A percentile compares a stretch with the other conserved stretches of the same genome.
Evolutionary conservation across 2,888 invertebrate genomes (phyloP).

Genomic region (Vanessa cardui): DNA sequence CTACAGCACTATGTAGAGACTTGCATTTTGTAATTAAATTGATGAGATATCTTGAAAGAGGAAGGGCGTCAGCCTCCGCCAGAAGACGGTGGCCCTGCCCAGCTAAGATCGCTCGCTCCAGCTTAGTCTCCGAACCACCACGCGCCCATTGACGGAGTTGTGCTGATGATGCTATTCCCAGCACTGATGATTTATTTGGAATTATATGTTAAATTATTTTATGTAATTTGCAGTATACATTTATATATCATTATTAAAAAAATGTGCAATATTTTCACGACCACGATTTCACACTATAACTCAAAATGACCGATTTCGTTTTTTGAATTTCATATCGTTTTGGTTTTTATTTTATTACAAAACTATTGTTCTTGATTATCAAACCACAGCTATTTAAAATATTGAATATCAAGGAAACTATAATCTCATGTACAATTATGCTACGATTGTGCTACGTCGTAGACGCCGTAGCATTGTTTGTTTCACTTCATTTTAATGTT

Average conservation of each 20-base stretch:
- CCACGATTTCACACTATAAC: no score
- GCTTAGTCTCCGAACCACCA: conserved; percentile 62
- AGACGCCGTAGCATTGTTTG: conserved; percentile 3
- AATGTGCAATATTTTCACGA: no score
- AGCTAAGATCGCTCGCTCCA: conserved; percentile 74
- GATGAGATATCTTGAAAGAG: conserved; percentile 72
- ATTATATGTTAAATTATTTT: neutral
- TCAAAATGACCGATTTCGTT: no score
- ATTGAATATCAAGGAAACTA: no score
- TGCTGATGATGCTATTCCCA: conserved; percentile 62
- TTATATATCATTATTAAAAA: no score
- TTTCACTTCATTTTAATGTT: neutral
- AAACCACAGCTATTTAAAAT: no score
- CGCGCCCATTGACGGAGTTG: conserved; percentile 72
- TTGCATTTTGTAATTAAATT: conserved; percentile 89
- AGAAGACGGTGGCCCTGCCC: conserved; percentile 73
- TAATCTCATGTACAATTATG: neutral
- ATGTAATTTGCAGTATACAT: no score
- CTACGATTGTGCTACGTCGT: conserved; percentile 28
- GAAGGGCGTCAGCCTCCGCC: conserved; percentile 61
- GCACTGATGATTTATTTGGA: conserved; percentile 48
- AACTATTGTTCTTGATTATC: no score
- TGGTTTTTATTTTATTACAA: no score
- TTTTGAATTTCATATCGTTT: no score
- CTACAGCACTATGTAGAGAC: conserved; percentile 89